phyloP scores from a whole-genome alignment of 2,888 invertebrate species.

The Polyommatus iphigenia region DNA sequence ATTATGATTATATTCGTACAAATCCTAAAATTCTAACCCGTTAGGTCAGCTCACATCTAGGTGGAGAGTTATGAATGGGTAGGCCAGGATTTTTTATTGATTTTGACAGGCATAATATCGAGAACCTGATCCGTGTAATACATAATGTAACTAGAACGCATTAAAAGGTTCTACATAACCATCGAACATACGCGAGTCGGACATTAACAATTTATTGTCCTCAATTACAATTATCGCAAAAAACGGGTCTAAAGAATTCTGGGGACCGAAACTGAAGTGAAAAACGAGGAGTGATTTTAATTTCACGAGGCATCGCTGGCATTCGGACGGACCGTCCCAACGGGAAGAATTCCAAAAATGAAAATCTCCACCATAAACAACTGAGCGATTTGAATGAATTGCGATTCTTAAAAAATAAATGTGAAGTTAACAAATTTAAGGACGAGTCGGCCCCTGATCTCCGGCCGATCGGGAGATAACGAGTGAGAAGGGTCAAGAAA shows the following conservation, averaged over 20 bases:
- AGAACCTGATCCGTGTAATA: neutral
- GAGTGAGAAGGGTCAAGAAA: conserved; percentile 70
- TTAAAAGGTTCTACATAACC: conserved; percentile 17
- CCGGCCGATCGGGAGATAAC: conserved; percentile 64
- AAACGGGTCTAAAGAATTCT: conserved; percentile 67
- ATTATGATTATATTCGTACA: neutral
- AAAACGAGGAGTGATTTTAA: conserved; percentile 70
- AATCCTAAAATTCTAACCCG: neutral
- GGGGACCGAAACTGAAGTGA: conserved; percentile 67
- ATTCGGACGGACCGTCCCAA: conserved; percentile 55
- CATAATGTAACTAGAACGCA: conserved; percentile 22
- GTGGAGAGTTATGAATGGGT: neutral
- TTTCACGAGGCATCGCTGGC: conserved; percentile 73
- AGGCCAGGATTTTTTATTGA: conserved; percentile 11
- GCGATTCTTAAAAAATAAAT: conserved; percentile 70
- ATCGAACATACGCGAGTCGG: conserved; percentile 55
- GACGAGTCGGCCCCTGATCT: conserved; percentile 50
- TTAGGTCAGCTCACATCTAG: neutral
- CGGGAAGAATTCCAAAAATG: conserved; percentile 72
- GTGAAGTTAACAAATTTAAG: conserved; percentile 70
- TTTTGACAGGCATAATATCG: neutral
- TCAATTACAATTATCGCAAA: conserved; percentile 75
- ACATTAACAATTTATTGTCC: conserved; percentile 73
- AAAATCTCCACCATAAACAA: conserved; percentile 80
- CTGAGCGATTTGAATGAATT: conserved; percentile 76